Percentiles rank a stretch among this genome's conserved stretches.
Conservation (phyloP, 2,113 vertebrate species). For the Ceuthmochares aereus region DNA sequence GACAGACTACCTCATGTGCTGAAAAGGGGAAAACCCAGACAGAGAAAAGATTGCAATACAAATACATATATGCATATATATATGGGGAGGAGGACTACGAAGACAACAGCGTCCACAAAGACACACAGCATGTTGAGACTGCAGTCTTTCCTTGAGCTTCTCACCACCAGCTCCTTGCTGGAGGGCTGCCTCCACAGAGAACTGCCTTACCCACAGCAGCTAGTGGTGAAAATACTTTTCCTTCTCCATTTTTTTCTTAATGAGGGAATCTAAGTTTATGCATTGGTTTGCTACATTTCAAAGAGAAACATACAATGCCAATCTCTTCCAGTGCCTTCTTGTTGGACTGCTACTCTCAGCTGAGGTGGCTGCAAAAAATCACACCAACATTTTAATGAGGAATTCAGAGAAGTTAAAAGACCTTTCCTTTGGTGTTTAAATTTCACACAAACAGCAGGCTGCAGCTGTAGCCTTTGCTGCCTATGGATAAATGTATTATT, state of each 20-base stretch:
- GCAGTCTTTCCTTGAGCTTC: background rate
- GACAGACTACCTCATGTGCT: background rate
- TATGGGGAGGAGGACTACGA: background rate
- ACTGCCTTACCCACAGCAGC: background rate
- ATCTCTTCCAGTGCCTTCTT: background rate
- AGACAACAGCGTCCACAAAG: background rate
- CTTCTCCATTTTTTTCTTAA: background rate
- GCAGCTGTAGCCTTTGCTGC: slow-evolving; percentile 47
- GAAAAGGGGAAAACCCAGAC: background rate
- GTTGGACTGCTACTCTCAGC: background rate
- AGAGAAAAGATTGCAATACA: background rate
- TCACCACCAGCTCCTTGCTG: background rate
- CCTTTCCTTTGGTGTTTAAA: slow-evolving; percentile 52
- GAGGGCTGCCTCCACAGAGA: background rate
- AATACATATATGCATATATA: background rate
- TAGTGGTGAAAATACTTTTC: background rate
- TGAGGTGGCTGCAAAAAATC: slow-evolving; percentile 31
- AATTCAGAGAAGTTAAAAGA: slow-evolving; percentile 48
- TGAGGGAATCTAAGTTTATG: background rate
- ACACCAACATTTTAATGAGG: slow-evolving; percentile 46
- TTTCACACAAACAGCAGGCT: slow-evolving; percentile 52
- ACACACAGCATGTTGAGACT: background rate
- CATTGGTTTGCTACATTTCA: background rate
- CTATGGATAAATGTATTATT: slow-evolving; percentile 58
- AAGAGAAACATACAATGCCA: background rate